Percentiles rank a stretch among this genome's conserved stretches.
These are phyloP conservation scores for Opisthograptis luteolata DNA, from an alignment of 2,888 invertebrate species.

Conservation along the genomic window DNA sequence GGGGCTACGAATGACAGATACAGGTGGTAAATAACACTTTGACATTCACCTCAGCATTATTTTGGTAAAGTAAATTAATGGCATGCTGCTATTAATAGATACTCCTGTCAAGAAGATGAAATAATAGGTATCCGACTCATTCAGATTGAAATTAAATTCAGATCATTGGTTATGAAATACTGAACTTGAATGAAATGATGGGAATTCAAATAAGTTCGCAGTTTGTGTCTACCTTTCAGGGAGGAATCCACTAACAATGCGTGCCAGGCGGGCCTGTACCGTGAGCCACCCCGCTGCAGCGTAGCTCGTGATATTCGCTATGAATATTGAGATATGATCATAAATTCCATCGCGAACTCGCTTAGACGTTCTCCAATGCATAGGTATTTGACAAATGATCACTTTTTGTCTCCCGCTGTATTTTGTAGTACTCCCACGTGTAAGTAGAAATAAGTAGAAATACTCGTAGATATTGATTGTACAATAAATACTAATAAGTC, in stretches of 20 bases:
- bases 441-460: too few relatives aligned
- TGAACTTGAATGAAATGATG: constrained; percentile 60
- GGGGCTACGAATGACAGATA: constrained; percentile 29
- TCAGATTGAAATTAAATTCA: constrained; percentile 53
- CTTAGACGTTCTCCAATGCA: constrained; percentile 53
- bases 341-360: constrained; percentile 62
- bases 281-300: constrained; percentile 31
- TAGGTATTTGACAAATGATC: constrained; percentile 43
- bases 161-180: constrained; percentile 63
- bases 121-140: constrained; percentile 6
- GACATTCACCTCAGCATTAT: not conserved
- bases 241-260: constrained; percentile 71
- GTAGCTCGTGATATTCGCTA: constrained; percentile 58
- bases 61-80: not conserved
- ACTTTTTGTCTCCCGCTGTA: not conserved
- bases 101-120: too few relatives aligned
- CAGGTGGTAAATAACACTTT: constrained; percentile 17
- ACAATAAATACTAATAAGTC: too few relatives aligned
- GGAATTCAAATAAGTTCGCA: constrained; percentile 75
- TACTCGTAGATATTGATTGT: too few relatives aligned
- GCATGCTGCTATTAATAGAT: too few relatives aligned
- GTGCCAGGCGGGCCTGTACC: constrained; percentile 44
- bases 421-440: too few relatives aligned
- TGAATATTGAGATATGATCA: constrained; percentile 77
- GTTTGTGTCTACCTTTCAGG: constrained; percentile 65